These are phyloP conservation scores for Phalacrocorax pelagicus DNA, from an alignment of 2,113 vertebrate species.

Conservation along the genomic window DNA sequence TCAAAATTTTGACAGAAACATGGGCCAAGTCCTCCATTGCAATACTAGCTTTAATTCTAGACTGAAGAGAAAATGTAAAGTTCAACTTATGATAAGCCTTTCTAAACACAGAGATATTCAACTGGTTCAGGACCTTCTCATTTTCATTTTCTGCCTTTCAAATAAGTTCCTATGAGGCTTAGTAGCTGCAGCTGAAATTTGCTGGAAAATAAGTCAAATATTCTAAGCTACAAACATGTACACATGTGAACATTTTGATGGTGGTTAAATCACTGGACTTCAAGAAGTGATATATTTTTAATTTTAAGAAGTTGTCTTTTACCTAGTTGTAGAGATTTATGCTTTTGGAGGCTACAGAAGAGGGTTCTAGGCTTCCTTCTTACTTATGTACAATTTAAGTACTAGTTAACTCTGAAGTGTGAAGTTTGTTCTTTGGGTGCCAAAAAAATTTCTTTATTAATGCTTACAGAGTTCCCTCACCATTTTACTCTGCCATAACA, in stretches of 20 bases:
- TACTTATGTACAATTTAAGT: neutral
- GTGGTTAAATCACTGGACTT: neutral
- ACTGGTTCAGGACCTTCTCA: neutral
- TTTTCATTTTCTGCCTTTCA: neutral
- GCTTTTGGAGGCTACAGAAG: neutral
- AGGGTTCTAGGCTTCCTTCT: neutral
- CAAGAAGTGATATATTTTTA: neutral
- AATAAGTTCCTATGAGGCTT: neutral
- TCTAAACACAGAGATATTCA: neutral
- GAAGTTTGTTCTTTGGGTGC: neutral
- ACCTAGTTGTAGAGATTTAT: neutral
- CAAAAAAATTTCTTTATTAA: neutral
- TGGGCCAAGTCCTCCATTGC: neutral
- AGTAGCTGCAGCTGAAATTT: neutral
- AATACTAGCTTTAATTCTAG: neutral
- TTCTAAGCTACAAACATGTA: neutral
- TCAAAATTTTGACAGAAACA: neutral
- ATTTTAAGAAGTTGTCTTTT: neutral
- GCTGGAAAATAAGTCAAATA: neutral
- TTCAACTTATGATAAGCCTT: neutral
- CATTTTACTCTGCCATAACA: neutral
- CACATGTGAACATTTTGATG: neutral
- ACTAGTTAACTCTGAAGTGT: neutral
- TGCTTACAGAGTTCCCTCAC: neutral
- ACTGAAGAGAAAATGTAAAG: neutral